Base-by-base conservation (phyloP, 2,113 vertebrate species). In the Scomber scombrus region DNA sequence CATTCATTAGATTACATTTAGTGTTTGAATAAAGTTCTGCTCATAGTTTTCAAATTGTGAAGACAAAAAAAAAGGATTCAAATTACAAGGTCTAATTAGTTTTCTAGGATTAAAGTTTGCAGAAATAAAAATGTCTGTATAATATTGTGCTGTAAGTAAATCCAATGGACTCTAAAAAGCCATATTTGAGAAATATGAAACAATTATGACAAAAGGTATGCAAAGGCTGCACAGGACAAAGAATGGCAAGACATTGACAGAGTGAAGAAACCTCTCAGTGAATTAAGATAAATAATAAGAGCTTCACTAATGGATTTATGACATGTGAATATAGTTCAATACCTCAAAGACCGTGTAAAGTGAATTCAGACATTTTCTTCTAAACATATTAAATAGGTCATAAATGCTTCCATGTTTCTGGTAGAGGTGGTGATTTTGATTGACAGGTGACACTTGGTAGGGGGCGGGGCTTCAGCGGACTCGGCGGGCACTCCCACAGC, bases 211-310 rank as follows among this genome's bases (percentile, higher is more conserved):
- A 19, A 47, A 52, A 67, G 47, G 29, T 26, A 11, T 66, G 34
- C 58, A 68, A 50, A 71, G 40, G 18, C 40, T 6, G 50, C 45
- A 71, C 31, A 58, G 51, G 50, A 58, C n/a, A 23, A 26, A 46
- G 18, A 68, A 1, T 55, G 67, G 72, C 85, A 69, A 19, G 11
- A 26, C 6, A 40, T 60, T 9, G 52, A 78, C 46, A 55, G 16
- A 14, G 1, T 29, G 60, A 60, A 75, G 82, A 49, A 58, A 70
- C 7, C 52, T 34, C 57, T 60, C 78, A 64, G 26, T 74, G 47
- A 19, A 10, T 12, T 18, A 6, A 40, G 31, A 31, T 16, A 74
- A 61, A 50, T 51, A 21, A 26, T 18, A 21, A 8, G n/a, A 46
- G 43, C 55, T 10, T 3, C 0, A 14, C 60, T 78, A 75, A 88